Evolutionary conservation across 2,797 vertebrate genomes (phyloP).

Genomic region (Cichlasoma orientale): DNA sequence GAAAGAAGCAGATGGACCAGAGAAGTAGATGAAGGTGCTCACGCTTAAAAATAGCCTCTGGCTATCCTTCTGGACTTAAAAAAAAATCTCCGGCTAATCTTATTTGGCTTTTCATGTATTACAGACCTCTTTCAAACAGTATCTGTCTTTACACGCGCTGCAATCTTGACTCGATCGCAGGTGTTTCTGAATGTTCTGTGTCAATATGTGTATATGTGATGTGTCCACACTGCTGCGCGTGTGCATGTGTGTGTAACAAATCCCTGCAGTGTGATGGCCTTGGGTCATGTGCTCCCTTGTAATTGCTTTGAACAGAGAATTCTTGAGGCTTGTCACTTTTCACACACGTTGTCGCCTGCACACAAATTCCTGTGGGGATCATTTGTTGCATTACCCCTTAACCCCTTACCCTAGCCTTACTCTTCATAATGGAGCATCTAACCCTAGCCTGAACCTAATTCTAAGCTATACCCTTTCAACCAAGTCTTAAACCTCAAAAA

Average conservation of each 20-base stretch:
- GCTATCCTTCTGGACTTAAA: neutral
- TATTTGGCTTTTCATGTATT: neutral
- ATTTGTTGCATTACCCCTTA: neutral
- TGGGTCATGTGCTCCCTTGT: conserved; percentile 63
- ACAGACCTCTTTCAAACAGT: neutral
- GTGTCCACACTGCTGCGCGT: neutral
- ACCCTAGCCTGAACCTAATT: neutral
- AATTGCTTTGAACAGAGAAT: conserved; percentile 66
- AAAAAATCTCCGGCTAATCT: neutral
- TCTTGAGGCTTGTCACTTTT: conserved; percentile 69
- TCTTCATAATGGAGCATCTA: neutral
- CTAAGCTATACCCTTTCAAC: neutral
- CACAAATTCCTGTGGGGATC: neutral
- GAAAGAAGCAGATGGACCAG: conserved; percentile 10
- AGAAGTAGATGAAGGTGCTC: neutral
- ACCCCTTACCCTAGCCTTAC: neutral
- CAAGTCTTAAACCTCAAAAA: neutral
- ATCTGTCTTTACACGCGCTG: neutral
- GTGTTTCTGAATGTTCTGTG: conserved; percentile 10
- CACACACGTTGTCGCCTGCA: conserved; percentile 52
- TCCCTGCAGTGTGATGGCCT: conserved; percentile 63
- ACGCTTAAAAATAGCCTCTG: neutral
- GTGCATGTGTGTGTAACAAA: conserved; percentile 41
- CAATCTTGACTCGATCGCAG: neutral
- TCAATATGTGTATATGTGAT: neutral